Base-by-base conservation (phyloP, 2,797 vertebrate genomes). In the Phaenicophaeus curvirostris region DNA sequence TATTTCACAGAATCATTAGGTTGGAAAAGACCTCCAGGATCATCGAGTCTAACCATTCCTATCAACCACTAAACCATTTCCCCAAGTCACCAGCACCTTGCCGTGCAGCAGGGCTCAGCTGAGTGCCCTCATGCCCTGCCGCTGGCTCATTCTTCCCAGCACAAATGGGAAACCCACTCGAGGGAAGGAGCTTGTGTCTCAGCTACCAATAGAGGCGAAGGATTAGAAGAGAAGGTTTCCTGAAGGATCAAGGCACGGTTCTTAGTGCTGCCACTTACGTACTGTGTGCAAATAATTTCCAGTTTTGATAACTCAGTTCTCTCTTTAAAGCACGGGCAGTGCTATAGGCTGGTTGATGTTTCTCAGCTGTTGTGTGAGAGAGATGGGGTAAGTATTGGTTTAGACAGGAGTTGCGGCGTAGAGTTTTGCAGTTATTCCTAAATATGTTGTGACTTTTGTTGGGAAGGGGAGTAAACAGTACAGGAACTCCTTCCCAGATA, bases 111-210 rank as follows among this genome's bases (percentile, higher is more conserved):
- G 33, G 39, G 13, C 54, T 83, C 55, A 46, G 25, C 33, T 18
- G 21, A 54, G 50, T 9, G 20, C 5, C 2, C 17, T 61, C 10
- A 1, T 37, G 46, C 17, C 25, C 30, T 28, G 33, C 13, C 1
- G 0, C 41, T 8, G 1, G 8, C 16, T 46, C 3, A 5, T 75
- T 51, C 42, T 30, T 24, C 77, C n/a, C 3, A 1, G 9, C 39
- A 72, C 0, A 0, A 28, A 59, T 39, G 15, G 55, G 39, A 8
- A n/a, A 54, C 31, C 39, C 86, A 18, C 37, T 5, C 41, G 7
- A 10, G 8, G 4, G 16, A 68, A 57, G 12, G 19, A 77, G 31
- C 50, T 86, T 59, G 21, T 74, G 19, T 84, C 24, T 77, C 66
- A 46, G 44, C 58, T 54, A 25, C 37, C 20, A 55, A 51, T 11